Conservation (phyloP, 2,113 vertebrate species). For the Azemiops feae region DNA sequence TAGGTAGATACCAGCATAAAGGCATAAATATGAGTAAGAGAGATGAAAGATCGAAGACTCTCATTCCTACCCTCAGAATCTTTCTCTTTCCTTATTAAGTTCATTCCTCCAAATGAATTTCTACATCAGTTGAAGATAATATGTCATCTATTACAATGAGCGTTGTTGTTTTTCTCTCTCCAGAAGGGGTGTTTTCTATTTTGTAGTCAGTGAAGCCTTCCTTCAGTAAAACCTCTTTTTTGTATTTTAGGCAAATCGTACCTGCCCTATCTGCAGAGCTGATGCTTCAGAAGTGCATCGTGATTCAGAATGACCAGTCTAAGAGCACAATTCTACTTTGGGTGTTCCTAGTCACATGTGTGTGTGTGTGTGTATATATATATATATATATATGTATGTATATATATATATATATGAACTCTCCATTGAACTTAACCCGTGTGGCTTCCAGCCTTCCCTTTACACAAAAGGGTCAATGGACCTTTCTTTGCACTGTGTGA, state of each 20-base stretch:
- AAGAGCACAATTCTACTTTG: conserved; percentile 72
- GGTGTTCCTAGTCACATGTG: conserved; percentile 73
- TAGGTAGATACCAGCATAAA: not conserved
- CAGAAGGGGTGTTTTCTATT: not conserved
- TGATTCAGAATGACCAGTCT: conserved; percentile 90
- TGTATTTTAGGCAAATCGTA: conserved; percentile 88
- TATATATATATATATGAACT: conserved; percentile 63
- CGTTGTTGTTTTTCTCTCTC: not conserved
- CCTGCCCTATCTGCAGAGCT: conserved; percentile 96
- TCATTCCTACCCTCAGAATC: not conserved
- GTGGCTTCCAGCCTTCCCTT: conserved; percentile 82
- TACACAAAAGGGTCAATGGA: conserved; percentile 77
- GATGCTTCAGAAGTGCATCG: conserved; percentile 96
- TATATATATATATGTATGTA: too few species aligned
- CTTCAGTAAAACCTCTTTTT: conserved; percentile 29
- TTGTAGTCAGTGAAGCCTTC: not conserved
- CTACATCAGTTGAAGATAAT: not conserved
- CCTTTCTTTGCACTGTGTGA: conserved; percentile 87
- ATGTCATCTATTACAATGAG: not conserved
- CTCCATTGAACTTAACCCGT: conserved; percentile 72
- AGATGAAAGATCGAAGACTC: not conserved
- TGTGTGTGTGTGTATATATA: not conserved
- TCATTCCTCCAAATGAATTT: not conserved
- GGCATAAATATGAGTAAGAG: not conserved
- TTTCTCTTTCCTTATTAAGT: not conserved